Conservation (phyloP, 2,113 vertebrate genomes). For the Cynoglossus semilaevis region DNA sequence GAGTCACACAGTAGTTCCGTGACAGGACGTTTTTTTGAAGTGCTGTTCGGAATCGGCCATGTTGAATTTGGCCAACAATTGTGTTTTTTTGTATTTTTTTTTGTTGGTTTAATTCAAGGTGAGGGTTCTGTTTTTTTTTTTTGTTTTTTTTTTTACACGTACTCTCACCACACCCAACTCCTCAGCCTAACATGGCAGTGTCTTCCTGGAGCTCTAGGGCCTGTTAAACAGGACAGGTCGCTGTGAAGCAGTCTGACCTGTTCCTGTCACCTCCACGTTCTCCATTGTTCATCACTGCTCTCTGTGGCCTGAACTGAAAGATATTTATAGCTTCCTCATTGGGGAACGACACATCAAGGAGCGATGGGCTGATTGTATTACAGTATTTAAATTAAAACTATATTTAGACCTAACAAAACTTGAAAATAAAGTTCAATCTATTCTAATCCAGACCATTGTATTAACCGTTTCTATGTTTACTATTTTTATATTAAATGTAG, state of each 20-base stretch:
- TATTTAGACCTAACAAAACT: no score
- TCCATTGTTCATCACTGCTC: conserved; percentile 22
- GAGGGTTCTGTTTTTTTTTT: no score
- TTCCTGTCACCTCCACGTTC: conserved; percentile 38
- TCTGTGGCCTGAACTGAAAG: conserved; percentile 6
- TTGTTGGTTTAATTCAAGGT: conserved; percentile 19
- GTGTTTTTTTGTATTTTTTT: not conserved
- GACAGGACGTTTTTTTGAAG: no score
- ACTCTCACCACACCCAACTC: conserved; percentile 38
- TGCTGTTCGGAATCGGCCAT: no score
- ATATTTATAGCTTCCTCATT: not conserved
- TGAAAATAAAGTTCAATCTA: no score
- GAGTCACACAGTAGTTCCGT: conserved; percentile 4
- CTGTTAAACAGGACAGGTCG: conserved; percentile 23
- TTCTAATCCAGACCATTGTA: no score
- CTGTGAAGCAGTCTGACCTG: conserved; percentile 52
- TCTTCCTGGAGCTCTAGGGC: conserved; percentile 31
- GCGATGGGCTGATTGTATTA: no score
- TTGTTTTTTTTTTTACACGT: conserved; percentile 30
- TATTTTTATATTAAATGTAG: no score
- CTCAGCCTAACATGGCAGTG: conserved; percentile 27
- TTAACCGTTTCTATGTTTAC: no score
- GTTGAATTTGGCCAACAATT: no score
- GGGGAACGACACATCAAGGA: no score
- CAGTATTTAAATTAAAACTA: no score